Percentiles rank a stretch among this genome's conserved stretches.
phyloP scores from a whole-genome alignment of 2,888 invertebrate species.

The Folsomia manolachei region DNA sequence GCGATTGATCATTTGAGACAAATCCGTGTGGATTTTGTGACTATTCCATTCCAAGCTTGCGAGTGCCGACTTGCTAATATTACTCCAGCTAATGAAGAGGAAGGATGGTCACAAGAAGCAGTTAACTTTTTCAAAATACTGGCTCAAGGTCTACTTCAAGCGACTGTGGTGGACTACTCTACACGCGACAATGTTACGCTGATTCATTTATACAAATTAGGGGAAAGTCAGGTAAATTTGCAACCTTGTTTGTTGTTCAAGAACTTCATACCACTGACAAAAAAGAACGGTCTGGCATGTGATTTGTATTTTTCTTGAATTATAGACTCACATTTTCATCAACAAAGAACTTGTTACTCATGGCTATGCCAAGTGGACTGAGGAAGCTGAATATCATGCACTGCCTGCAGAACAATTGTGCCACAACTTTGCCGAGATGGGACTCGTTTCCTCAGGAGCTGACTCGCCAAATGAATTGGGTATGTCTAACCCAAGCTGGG shows the following conservation, averaged over 20 bases:
- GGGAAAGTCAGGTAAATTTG: conserved; percentile 66
- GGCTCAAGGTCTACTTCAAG: conserved; percentile 79
- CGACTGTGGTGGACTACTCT: conserved; percentile 81
- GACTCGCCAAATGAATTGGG: neutral
- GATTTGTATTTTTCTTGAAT: conserved; percentile 8
- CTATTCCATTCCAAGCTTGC: conserved; percentile 93
- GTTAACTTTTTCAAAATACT: conserved; percentile 72
- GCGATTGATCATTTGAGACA: conserved; percentile 77
- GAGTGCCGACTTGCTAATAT: conserved; percentile 92
- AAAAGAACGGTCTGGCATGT: too few species aligned
- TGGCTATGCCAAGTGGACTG: conserved; percentile 74
- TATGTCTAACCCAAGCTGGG: neutral
- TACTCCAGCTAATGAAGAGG: conserved; percentile 64
- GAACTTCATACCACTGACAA: neutral
- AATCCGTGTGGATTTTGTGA: conserved; percentile 89
- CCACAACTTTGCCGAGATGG: conserved; percentile 28
- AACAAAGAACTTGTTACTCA: conserved; percentile 82
- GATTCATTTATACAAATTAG: conserved; percentile 75
- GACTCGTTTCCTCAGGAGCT: neutral
- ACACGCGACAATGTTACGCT: conserved; percentile 70
- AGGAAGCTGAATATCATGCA: conserved; percentile 32
- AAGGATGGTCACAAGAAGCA: conserved; percentile 72
- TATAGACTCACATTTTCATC: conserved; percentile 57
- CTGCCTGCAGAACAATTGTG: conserved; percentile 24
- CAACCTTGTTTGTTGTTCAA: neutral